phyloP scores from a whole-genome alignment of 2,888 invertebrate species.

The Alcis repandata region DNA sequence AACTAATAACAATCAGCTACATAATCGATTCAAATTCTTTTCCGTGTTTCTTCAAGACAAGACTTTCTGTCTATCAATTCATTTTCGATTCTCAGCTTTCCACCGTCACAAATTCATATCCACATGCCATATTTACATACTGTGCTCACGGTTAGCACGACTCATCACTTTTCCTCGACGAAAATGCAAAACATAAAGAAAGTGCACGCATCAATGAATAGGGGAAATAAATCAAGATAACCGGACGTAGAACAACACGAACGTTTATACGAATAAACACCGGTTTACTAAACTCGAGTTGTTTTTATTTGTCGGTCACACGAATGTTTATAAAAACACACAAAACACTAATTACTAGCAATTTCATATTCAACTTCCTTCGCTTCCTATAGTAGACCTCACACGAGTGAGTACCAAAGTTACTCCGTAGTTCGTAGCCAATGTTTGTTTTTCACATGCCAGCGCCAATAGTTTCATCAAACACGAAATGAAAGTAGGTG shows the following conservation, averaged over 20 bases:
- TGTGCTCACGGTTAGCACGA: conserved; percentile 42
- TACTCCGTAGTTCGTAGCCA: conserved; percentile 27
- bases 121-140: conserved; percentile 49
- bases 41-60: too few species aligned
- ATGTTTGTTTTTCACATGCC: conserved; percentile 67
- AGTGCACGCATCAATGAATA: conserved; percentile 54
- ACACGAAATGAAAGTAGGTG: conserved; percentile 71
- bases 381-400: background rate
- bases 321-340: conserved; percentile 38
- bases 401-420: conserved; percentile 12
- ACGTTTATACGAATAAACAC: conserved; percentile 34
- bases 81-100: conserved; percentile 50
- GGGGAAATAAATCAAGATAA: conserved; percentile 57
- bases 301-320: too few species aligned
- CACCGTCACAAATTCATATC: conserved; percentile 47
- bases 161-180: conserved; percentile 45
- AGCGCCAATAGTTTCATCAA: conserved; percentile 73
- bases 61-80: background rate
- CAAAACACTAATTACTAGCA: conserved; percentile 4
- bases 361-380: conserved; percentile 12
- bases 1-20: background rate
- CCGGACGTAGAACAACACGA: conserved; percentile 50
- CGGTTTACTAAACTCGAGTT: too few species aligned
- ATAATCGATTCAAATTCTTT: too few species aligned
- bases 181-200: conserved; percentile 42